phyloP scores from a whole-genome alignment of 2,113 vertebrate species.

The Elgaria multicarinata region DNA sequence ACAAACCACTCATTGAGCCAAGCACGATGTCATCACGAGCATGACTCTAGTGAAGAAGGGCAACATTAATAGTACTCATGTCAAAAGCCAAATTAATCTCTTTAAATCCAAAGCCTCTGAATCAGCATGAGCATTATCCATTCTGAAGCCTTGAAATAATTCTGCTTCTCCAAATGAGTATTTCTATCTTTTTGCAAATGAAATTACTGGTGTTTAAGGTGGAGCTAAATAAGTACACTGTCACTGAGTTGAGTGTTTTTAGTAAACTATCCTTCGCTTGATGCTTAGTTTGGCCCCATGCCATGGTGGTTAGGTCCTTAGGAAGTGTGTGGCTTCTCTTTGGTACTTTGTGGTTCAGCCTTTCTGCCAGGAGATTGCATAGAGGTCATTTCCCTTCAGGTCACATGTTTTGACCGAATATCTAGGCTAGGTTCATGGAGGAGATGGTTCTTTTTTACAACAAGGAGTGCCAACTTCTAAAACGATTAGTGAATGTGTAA shows the following conservation, averaged over 20 bases:
- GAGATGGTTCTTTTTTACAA: accelerated
- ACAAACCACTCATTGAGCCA: neutral
- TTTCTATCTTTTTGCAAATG: neutral
- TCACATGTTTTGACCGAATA: neutral
- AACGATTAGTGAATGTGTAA: neutral
- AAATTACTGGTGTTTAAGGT: neutral
- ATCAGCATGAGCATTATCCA: neutral
- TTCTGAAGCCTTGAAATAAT: neutral
- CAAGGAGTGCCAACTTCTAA: accelerated
- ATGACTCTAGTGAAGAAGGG: neutral
- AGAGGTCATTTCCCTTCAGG: neutral
- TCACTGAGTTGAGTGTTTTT: neutral
- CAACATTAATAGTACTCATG: neutral
- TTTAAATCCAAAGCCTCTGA: neutral
- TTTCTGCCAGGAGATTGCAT: constrained; percentile 15
- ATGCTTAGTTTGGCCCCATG: neutral
- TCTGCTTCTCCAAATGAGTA: neutral
- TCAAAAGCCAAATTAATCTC: neutral
- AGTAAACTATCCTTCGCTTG: accelerated
- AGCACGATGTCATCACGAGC: neutral
- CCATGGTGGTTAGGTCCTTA: neutral
- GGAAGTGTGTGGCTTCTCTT: neutral
- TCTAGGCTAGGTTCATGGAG: neutral
- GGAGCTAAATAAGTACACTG: neutral
- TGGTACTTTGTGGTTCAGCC: constrained; percentile 41